Evolutionary conservation across 2,888 invertebrate genomes (phyloP), one percentile per base, ranked within the genome.

Genomic region (Erebia epiphron): DNA sequence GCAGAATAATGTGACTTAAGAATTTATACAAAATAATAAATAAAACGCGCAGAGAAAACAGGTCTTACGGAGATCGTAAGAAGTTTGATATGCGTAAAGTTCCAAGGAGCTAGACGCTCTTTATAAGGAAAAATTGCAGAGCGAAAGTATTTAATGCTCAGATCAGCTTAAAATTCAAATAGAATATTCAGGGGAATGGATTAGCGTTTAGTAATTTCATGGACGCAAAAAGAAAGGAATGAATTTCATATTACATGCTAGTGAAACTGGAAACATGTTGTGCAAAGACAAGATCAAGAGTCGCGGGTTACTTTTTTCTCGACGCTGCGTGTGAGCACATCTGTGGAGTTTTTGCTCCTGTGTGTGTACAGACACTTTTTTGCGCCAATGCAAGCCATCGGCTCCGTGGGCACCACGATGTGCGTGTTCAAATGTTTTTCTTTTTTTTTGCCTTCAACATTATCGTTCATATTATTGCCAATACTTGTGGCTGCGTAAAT

Each of bases 301-400:
- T 72, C 57, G 65, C 73, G 82, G 79, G 80, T 80, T 77, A 79
- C 80, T 88, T 89, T 89, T 90, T 89, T 84, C 83, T 79, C 77
- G 76, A 79, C 86, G 80, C 80, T 86, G 88, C 87, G 86, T 88
- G 88, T 86, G 88, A 88, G 84, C 88, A 89, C 92, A 92, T 90
- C 87, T 90, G 90, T 84, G 79, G 79, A 80, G 85, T 86, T 86
- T 87, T 86, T 84, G 79, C 79, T 77, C 71, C 70, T 79, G 77
- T 83, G 78, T 85, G 83, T 83, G 84, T 79, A 75, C 81, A 80
- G 73, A 76, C 75, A 79, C 77, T 79, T 80, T 80, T 84, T 89
- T 88, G 85, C 83, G 77, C 73, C 75, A 74, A 78, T 85, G 81
- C 83, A 81, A 80, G 82, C 75, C 80, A 80, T 77, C 79, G 74